A percentile compares a stretch with the other conserved stretches of the same genome.
phyloP scores from a whole-genome alignment of 2,797 vertebrate genomes.

The Anguilla pacifica region DNA sequence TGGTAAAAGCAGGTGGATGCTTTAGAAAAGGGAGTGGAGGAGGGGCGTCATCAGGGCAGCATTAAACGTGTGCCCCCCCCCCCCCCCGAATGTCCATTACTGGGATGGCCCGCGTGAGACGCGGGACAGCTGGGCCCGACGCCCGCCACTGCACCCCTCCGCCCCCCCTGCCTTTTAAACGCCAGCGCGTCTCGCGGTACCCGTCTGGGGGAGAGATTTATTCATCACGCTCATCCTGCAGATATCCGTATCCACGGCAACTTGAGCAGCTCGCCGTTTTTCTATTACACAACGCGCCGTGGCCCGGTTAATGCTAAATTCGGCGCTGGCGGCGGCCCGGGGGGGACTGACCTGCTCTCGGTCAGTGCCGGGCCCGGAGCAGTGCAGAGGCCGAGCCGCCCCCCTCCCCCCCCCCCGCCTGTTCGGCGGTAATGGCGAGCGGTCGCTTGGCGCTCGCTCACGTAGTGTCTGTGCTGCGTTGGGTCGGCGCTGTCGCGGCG shows the following conservation, averaged over 20 bases:
- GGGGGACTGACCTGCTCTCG: not conserved
- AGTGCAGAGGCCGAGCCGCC: too few species aligned
- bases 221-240: not conserved
- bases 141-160: too few species aligned
- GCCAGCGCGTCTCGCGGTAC: not conserved
- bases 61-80: not conserved
- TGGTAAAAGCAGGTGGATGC: not conserved
- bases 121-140: too few species aligned
- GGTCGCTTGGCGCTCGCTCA: too few species aligned
- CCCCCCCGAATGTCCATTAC: not conserved
- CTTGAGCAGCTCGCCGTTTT: not conserved
- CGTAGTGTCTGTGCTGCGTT: too few species aligned
- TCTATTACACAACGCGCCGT: not conserved
- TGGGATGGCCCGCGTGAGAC: too few species aligned
- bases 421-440: too few species aligned
- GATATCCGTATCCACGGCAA: not conserved
- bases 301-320: not conserved
- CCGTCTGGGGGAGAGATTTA: not conserved
- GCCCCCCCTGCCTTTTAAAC: too few species aligned
- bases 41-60: not conserved
- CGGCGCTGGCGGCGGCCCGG: not conserved
- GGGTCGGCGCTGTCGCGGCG: too few species aligned
- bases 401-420: too few species aligned
- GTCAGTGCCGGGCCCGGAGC: not conserved
- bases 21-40: not conserved